These are phyloP conservation scores for Bombus terrestris DNA, from an alignment of 1,140 invertebrate species.

Conservation along the genomic window DNA sequence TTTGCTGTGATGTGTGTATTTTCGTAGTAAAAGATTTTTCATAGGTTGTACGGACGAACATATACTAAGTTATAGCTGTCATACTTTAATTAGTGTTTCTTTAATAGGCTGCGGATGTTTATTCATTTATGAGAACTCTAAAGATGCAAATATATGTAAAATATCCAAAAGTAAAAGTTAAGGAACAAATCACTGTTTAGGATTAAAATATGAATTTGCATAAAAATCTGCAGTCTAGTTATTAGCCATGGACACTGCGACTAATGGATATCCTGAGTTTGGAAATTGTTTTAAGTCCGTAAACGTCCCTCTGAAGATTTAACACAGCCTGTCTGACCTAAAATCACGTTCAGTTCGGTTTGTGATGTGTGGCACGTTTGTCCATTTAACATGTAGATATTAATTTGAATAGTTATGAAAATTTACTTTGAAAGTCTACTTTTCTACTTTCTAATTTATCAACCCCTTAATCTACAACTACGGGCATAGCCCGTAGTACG, in stretches of 20 bases:
- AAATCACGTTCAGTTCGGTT: slow-evolving; percentile 1
- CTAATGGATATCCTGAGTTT: neutral
- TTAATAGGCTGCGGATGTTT: neutral
- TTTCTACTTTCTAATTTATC: neutral
- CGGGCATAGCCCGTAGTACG: no score
- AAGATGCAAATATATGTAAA: neutral
- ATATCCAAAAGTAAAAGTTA: neutral
- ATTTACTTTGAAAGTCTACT: slow-evolving; percentile 14
- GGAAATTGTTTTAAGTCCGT: neutral
- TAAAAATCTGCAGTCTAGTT: neutral
- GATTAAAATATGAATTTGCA: neutral
- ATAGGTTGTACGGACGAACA: neutral
- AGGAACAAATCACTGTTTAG: no score
- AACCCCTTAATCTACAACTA: no score
- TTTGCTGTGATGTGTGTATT: slow-evolving; percentile 23
- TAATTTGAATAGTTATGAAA: neutral
- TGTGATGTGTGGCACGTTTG: slow-evolving; percentile 37
- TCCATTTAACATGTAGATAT: neutral
- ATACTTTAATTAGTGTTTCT: neutral
- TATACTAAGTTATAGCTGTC: neutral
- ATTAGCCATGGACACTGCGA: neutral
- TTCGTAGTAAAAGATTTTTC: neutral
- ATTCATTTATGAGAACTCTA: neutral
- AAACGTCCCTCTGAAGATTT: neutral
- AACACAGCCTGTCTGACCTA: neutral